Evolutionary conservation across 2,797 vertebrate species (phyloP).

Genomic region (Myripristis jacobus): DNA sequence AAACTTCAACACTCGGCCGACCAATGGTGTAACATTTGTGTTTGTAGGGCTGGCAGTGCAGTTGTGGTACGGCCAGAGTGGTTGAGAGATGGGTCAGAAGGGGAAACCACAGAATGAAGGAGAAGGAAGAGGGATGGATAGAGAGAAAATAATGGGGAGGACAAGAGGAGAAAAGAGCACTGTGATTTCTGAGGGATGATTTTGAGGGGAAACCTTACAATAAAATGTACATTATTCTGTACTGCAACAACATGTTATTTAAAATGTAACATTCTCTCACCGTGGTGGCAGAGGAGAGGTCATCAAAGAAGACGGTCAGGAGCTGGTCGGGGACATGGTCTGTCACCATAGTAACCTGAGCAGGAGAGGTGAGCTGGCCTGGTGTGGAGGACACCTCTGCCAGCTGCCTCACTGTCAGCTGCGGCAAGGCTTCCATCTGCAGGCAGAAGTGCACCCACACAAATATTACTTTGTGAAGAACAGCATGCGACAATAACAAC

Average conservation of each 20-base stretch:
- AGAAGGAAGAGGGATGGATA: background rate
- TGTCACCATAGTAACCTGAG: constrained; percentile 72
- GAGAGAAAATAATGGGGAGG: background rate
- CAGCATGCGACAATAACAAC: background rate
- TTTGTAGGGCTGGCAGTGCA: too few species aligned
- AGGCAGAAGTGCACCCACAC: constrained; percentile 3
- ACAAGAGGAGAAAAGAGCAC: too few species aligned
- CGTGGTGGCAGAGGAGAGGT: constrained; percentile 59
- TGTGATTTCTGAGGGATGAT: too few species aligned
- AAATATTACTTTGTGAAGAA: background rate
- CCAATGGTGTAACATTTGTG: too few species aligned
- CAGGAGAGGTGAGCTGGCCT: constrained; percentile 64
- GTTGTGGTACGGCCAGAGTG: too few species aligned
- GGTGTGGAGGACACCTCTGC: constrained; percentile 74
- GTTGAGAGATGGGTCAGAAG: background rate
- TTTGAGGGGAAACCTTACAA: too few species aligned
- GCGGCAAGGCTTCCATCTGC: constrained; percentile 74
- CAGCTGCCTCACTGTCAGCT: constrained; percentile 74
- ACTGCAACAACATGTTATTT: background rate
- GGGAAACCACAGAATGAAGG: background rate
- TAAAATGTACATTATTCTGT: too few species aligned
- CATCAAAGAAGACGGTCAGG: constrained; percentile 72
- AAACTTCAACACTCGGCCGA: too few species aligned
- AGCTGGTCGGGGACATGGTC: constrained; percentile 44
- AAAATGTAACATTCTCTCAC: constrained; percentile 54